Conservation (phyloP, 2,797 vertebrate species). For the Macropodus opercularis region DNA sequence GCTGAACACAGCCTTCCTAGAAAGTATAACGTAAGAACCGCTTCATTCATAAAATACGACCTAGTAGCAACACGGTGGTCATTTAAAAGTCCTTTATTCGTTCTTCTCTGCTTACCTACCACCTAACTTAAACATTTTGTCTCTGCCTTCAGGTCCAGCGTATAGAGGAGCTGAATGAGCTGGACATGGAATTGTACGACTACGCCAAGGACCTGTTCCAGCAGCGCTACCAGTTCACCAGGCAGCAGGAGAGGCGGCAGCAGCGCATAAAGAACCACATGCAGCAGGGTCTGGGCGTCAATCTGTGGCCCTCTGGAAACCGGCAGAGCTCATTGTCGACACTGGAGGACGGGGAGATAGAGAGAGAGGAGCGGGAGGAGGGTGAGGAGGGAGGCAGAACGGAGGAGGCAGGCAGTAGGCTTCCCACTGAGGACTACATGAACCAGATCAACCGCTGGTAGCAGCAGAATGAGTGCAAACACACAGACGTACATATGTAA, state of each 20-base stretch:
- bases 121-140: not conserved
- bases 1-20: not conserved
- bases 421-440: conserved; percentile 99
- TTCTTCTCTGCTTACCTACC: not conserved
- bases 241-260: conserved; percentile 93
- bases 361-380: conserved; percentile 78
- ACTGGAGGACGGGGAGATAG: conserved; percentile 64
- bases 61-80: too few species aligned
- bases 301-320: conserved; percentile 76
- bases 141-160: conserved; percentile 79
- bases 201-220: conserved; percentile 97
- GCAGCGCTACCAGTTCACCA: conserved; percentile 95
- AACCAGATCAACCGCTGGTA: conserved; percentile 99
- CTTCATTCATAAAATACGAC: not conserved
- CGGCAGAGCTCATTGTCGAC: conserved; percentile 62
- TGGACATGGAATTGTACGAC: conserved; percentile 98
- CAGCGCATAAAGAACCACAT: conserved; percentile 90
- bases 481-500: conserved; percentile 49
- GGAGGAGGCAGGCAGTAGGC: conserved; percentile 86
- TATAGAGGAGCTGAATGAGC: conserved; percentile 96
- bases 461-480: conserved; percentile 68
- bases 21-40: not conserved
- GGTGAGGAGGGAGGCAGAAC: conserved; percentile 79
- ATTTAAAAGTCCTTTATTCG: too few species aligned
- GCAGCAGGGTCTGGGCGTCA: conserved; percentile 84